Percentiles rank a stretch among this genome's conserved stretches.
phyloP scores from a whole-genome alignment of 2,888 invertebrate species.

The Dasysyrphus tricinctus region DNA sequence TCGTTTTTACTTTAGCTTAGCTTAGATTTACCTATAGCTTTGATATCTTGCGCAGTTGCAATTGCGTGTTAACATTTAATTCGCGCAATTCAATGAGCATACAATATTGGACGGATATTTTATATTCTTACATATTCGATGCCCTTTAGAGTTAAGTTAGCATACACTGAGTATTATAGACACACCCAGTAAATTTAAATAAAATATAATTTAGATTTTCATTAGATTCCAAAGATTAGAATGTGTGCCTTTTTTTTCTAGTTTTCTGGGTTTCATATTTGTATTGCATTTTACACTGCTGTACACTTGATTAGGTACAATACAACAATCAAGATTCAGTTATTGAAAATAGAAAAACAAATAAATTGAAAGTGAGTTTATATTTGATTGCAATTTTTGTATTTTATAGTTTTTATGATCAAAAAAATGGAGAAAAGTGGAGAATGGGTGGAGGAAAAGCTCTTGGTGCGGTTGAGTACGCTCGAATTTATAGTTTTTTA shows the following conservation, averaged over 20 bases:
- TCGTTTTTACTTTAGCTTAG: not conserved
- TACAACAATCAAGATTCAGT: not conserved
- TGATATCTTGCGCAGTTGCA: constrained; percentile 21
- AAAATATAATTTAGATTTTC: constrained; percentile 5
- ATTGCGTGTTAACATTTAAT: constrained; percentile 25
- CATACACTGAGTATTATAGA: not conserved
- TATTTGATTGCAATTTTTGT: too few species aligned
- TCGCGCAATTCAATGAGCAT: not conserved
- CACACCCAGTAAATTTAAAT: constrained; percentile 20
- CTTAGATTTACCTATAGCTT: not conserved
- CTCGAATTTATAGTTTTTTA: too few species aligned
- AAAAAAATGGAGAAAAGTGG: too few species aligned
- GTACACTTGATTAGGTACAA: not conserved
- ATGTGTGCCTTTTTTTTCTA: not conserved
- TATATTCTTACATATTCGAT: not conserved
- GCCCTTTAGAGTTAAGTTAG: constrained; percentile 4
- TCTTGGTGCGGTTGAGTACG: too few species aligned
- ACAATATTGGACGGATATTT: not conserved
- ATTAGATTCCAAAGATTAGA: not conserved
- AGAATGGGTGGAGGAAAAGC: too few species aligned
- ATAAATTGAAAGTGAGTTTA: too few species aligned
- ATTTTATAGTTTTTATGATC: too few species aligned
- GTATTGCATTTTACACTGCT: not conserved
- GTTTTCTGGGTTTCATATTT: not conserved
- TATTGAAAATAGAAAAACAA: too few species aligned